Percentiles rank a stretch among this genome's conserved stretches.
phyloP scores from a whole-genome alignment of 2,113 vertebrate genomes.

The Cranoglanis bouderius region DNA sequence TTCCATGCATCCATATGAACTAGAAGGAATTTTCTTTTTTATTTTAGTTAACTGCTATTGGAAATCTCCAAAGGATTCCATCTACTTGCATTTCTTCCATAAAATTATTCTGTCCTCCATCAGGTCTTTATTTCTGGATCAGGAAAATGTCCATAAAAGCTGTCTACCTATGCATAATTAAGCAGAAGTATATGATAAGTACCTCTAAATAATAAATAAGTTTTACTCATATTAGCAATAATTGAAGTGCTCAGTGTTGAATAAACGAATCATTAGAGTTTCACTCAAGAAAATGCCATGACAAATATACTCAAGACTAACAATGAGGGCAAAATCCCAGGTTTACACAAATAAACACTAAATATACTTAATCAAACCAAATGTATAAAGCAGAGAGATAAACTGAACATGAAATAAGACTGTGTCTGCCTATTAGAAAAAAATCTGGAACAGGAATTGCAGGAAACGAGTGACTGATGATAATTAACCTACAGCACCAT shows the following conservation, averaged over 20 bases:
- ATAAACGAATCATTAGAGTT: neutral
- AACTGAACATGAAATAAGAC: constrained; percentile 37
- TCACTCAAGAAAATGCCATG: neutral
- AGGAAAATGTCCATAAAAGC: neutral
- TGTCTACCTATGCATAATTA: neutral
- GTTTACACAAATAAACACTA: neutral
- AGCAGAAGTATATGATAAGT: neutral
- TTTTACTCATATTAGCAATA: neutral
- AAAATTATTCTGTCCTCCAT: neutral
- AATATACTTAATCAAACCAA: constrained; percentile 48
- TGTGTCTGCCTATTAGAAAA: constrained; percentile 39
- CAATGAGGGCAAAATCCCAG: neutral
- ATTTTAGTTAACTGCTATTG: neutral
- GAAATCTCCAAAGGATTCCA: neutral
- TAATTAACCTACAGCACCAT: constrained; percentile 66
- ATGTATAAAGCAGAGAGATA: neutral
- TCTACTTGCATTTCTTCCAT: neutral
- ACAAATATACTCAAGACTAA: neutral
- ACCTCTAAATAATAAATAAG: neutral
- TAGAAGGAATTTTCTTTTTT: neutral
- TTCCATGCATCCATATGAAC: constrained; percentile 6
- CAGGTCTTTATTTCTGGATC: neutral
- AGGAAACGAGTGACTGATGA: constrained; percentile 51
- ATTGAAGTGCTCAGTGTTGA: neutral
- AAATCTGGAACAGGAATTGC: constrained; percentile 28